A percentile compares a stretch with the other conserved stretches of the same genome.
These are phyloP conservation scores for Burhinus oedicnemus DNA, from an alignment of 2,113 vertebrate genomes.

Conservation along the genomic window DNA sequence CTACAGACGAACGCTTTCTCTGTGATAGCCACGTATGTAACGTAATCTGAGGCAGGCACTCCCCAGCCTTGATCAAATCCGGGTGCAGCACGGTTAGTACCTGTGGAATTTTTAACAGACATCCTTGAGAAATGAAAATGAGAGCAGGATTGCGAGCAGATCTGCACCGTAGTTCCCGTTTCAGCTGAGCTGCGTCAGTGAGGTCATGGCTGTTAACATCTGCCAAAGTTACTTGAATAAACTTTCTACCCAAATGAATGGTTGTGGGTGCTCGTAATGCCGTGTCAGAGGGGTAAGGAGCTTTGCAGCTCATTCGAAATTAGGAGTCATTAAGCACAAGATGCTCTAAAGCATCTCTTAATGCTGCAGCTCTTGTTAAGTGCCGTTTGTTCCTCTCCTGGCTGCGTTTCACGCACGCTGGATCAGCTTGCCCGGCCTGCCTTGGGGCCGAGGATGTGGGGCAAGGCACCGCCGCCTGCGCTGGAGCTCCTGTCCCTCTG, in stretches of 20 bases:
- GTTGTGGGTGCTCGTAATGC: too few species aligned
- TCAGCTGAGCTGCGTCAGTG: neutral
- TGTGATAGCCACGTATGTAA: neutral
- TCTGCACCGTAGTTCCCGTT: neutral
- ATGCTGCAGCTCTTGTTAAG: neutral
- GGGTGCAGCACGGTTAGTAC: neutral
- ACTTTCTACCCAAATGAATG: neutral
- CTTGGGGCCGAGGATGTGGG: neutral
- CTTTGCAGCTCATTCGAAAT: neutral
- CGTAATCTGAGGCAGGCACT: neutral
- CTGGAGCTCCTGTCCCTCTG: neutral
- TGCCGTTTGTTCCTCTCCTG: neutral
- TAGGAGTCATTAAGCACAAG: neutral
- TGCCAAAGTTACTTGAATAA: neutral
- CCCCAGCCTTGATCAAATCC: neutral
- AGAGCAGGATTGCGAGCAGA: neutral
- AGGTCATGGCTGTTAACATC: neutral
- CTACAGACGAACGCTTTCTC: neutral
- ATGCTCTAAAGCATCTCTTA: neutral
- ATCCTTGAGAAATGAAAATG: neutral
- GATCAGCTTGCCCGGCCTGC: too few species aligned
- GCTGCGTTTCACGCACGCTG: rapidly evolving
- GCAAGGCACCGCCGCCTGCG: neutral
- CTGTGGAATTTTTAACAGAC: neutral
- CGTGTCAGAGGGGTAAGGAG: neutral